Evolutionary conservation across 2,113 vertebrate genomes (phyloP).

Genomic region (Etheostoma cragini): DNA sequence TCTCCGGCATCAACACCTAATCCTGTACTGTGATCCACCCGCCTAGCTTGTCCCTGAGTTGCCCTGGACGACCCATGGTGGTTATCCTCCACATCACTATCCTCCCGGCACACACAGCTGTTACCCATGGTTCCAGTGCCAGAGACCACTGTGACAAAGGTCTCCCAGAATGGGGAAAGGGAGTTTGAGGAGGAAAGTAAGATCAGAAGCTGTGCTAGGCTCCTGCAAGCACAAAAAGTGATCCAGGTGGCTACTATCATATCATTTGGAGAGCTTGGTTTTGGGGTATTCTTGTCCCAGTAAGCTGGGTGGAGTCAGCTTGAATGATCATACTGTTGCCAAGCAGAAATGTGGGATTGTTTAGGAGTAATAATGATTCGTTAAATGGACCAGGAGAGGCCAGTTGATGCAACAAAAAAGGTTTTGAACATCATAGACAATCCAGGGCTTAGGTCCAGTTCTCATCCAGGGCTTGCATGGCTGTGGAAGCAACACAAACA

Average conservation of each 20-base stretch:
- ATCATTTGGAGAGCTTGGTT: constrained; percentile 93
- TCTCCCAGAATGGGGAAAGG: constrained; percentile 87
- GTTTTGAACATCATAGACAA: constrained; percentile 43
- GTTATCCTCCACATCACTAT: constrained; percentile 93
- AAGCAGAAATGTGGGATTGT: constrained; percentile 32
- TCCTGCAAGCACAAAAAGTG: constrained; percentile 96
- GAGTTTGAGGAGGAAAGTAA: constrained; percentile 89
- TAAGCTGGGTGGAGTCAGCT: constrained; percentile 67
- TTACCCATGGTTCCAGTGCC: constrained; percentile 91
- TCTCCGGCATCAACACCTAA: constrained; percentile 73
- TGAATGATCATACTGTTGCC: constrained; percentile 67
- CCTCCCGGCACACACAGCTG: constrained; percentile 96
- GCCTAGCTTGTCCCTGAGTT: constrained; percentile 83
- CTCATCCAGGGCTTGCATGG: constrained; percentile 26
- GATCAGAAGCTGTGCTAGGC: constrained; percentile 92
- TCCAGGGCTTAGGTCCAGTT: constrained; percentile 36
- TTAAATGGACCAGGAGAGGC: constrained; percentile 26
- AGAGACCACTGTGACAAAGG: constrained; percentile 78
- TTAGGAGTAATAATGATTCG: neutral
- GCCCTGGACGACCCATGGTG: constrained; percentile 78
- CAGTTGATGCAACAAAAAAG: constrained; percentile 22
- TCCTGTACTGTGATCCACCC: constrained; percentile 82
- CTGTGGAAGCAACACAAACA: constrained; percentile 56
- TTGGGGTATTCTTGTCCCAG: constrained; percentile 79
- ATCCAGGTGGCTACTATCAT: constrained; percentile 98